These are phyloP conservation scores for Phyllopteryx taeniolatus DNA, from an alignment of 2,113 vertebrate species.

Conservation along the genomic window DNA sequence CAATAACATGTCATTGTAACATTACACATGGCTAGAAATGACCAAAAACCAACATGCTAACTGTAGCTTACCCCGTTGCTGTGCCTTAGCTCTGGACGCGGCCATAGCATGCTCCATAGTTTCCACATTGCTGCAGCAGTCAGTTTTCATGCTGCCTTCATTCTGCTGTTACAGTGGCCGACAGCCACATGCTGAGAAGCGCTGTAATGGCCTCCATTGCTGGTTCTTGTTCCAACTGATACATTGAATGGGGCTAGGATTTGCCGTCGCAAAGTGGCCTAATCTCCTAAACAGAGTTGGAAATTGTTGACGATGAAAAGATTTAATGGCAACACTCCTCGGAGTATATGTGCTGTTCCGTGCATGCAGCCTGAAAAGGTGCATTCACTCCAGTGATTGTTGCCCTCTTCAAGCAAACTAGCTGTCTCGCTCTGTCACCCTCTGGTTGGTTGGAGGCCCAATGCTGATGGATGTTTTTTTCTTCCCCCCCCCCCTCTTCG, in stretches of 20 bases:
- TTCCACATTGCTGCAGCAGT: neutral
- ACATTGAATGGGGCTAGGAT: neutral
- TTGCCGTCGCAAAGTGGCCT: neutral
- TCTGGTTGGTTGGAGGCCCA: constrained; percentile 60
- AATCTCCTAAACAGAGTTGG: neutral
- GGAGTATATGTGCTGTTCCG: constrained; percentile 12
- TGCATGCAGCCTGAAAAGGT: constrained; percentile 24
- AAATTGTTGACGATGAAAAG: constrained; percentile 16
- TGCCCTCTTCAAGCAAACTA: constrained; percentile 55
- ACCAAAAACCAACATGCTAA: neutral
- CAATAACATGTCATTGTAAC: no score
- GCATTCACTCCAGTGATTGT: constrained; percentile 52
- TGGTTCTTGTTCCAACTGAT: neutral
- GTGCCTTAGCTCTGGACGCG: neutral
- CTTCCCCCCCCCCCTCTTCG: constrained; percentile 31
- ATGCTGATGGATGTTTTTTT: constrained; percentile 72
- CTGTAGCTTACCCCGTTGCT: neutral
- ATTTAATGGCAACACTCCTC: neutral
- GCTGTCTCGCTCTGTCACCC: constrained; percentile 56
- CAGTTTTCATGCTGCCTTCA: neutral
- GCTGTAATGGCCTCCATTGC: neutral
- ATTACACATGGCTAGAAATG: neutral
- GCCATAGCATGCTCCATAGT: neutral
- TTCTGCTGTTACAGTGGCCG: neutral
- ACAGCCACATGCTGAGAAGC: neutral